A percentile compares a stretch with the other conserved stretches of the same genome.
Conservation (phyloP, 2,888 invertebrate genomes). For the Drosophila nr. perissopoda region DNA sequence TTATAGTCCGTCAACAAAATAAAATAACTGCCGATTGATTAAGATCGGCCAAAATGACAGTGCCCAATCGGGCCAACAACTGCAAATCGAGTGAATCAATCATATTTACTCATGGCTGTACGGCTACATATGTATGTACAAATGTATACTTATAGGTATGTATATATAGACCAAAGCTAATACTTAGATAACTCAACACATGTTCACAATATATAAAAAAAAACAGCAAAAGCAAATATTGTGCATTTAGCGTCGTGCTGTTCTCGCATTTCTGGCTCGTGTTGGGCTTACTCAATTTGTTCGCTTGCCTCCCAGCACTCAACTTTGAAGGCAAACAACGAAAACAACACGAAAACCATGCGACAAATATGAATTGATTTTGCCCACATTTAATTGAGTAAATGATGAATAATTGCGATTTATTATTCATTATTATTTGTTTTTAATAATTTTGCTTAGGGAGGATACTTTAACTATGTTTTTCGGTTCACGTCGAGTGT, state of each 20-base stretch:
- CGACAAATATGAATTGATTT: constrained; percentile 14
- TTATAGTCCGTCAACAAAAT: constrained; percentile 58
- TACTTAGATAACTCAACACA: constrained; percentile 52
- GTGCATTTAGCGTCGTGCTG: constrained; percentile 27
- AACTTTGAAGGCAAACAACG: constrained; percentile 28
- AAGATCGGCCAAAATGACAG: constrained; percentile 52
- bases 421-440: not conserved
- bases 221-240: not conserved
- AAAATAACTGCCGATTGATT: constrained; percentile 60
- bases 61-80: constrained; percentile 19
- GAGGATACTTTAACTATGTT: not conserved
- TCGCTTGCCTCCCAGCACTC: constrained; percentile 45
- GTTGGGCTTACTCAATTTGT: constrained; percentile 22
- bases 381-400: not conserved
- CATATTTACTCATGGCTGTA: constrained; percentile 47
- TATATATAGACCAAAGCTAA: constrained; percentile 30
- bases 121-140: constrained; percentile 21
- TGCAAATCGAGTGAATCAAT: constrained; percentile 63
- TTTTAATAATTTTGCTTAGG: not conserved
- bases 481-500: too few relatives aligned
- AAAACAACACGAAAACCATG: constrained; percentile 15
- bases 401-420: not conserved
- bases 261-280: constrained; percentile 15
- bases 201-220: constrained; percentile 32
- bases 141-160: not conserved